Percentiles rank a stretch among this genome's conserved stretches.
Conservation (phyloP, 2,888 invertebrate species). For the Corythucha ciliata region DNA sequence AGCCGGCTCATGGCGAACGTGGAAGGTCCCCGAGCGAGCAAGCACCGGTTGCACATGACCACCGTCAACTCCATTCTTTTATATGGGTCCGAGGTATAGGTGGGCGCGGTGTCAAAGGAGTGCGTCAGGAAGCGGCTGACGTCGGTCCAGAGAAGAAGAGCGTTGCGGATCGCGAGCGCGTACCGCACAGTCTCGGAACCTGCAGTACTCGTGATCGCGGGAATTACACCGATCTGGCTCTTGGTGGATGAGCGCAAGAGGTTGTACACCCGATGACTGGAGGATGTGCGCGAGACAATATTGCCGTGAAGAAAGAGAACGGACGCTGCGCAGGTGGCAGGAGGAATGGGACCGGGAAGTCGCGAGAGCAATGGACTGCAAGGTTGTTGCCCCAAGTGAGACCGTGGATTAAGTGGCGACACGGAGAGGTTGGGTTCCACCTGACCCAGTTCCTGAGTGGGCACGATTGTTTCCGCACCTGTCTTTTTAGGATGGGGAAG, state of each 20-base stretch:
- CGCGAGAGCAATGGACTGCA: too few relatives aligned
- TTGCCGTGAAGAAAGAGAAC: conserved; percentile 18
- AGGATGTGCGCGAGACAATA: conserved; percentile 10
- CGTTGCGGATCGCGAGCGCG: conserved; percentile 30
- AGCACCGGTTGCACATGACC: background rate
- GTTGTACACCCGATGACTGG: conserved; percentile 1
- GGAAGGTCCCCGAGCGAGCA: conserved; percentile 18
- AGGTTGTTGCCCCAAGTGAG: too few relatives aligned
- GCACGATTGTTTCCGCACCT: too few relatives aligned
- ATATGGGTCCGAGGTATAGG: conserved; percentile 23
- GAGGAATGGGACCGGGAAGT: too few relatives aligned
- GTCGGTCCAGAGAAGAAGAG: conserved; percentile 29
- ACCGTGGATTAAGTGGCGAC: too few relatives aligned
- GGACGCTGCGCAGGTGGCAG: conserved; percentile 27
- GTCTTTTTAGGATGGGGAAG: too few relatives aligned
- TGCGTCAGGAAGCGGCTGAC: conserved; percentile 29
- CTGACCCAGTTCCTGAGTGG: too few relatives aligned
- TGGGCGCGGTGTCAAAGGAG: conserved; percentile 16
- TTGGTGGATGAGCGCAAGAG: conserved; percentile 27
- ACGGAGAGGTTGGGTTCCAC: too few relatives aligned
- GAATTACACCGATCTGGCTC: conserved; percentile 37
- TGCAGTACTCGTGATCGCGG: conserved; percentile 30
- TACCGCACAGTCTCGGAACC: conserved; percentile 35
- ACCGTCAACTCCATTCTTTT: conserved; percentile 6
- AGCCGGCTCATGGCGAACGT: conserved; percentile 34